Evolutionary conservation across 92 coral and sea anemone species (phyloP).

Genomic region (Parazoanthus darwini): DNA sequence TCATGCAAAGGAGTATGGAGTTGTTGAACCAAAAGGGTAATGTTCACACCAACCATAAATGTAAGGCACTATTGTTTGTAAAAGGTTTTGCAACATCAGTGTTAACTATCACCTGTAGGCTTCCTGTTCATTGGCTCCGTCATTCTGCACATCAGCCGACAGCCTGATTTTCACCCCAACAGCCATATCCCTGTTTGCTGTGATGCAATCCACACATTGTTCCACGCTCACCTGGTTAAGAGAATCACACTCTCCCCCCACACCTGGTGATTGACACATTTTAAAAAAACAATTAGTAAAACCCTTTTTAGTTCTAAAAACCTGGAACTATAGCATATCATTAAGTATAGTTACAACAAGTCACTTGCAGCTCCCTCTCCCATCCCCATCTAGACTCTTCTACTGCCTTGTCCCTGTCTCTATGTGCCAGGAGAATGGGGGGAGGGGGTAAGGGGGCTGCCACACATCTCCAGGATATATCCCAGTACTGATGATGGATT

Average conservation of each 20-base stretch:
- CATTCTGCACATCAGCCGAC: conserved; percentile 59
- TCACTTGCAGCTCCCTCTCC: too few species aligned
- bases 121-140: conserved; percentile 83
- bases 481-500: too few species aligned
- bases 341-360: too few species aligned
- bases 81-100: neutral
- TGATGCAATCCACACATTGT: conserved; percentile 67
- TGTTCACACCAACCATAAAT: neutral
- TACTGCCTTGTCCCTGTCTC: too few species aligned
- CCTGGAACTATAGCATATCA: neutral
- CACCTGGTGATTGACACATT: conserved; percentile 9
- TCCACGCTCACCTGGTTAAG: conserved; percentile 81
- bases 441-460: too few species aligned
- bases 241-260: conserved; percentile 89
- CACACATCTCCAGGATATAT: too few species aligned
- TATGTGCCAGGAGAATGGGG: too few species aligned
- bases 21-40: neutral
- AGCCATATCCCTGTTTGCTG: conserved; percentile 67
- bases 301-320: too few species aligned
- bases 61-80: neutral
- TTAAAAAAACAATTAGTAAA: neutral
- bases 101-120: conserved; percentile 62
- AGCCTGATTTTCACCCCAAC: conserved; percentile 85
- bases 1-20: neutral
- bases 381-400: too few species aligned